Percentiles rank a stretch among this genome's conserved stretches.
phyloP scores from a whole-genome alignment of 2,797 vertebrate genomes.

The Oreortyx pictus region DNA sequence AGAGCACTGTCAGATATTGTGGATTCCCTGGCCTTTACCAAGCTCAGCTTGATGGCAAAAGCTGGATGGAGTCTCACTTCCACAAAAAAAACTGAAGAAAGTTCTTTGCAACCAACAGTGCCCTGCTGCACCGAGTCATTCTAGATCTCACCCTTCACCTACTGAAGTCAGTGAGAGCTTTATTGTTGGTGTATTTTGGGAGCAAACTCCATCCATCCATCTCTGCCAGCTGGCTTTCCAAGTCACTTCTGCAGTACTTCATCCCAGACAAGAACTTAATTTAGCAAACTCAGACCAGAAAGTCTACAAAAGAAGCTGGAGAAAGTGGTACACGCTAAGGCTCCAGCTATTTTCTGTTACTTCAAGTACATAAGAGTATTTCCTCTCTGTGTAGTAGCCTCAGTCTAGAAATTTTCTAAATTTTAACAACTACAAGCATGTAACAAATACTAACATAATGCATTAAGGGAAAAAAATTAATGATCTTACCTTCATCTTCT shows the following conservation, averaged over 20 bases:
- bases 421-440: neutral
- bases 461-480: neutral
- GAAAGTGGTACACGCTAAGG: neutral
- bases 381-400: neutral
- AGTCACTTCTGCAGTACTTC: neutral
- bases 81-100: neutral
- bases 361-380: neutral
- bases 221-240: neutral
- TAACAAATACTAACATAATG: neutral
- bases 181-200: neutral
- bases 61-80: neutral
- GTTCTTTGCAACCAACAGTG: neutral
- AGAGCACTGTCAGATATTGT: neutral
- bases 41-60: neutral
- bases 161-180: neutral
- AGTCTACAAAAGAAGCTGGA: neutral
- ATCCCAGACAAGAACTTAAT: neutral
- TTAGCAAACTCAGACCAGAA: neutral
- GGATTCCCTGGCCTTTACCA: neutral
- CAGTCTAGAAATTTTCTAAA: neutral
- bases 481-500: neutral
- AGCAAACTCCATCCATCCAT: neutral
- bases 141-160: neutral
- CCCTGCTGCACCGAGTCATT: rapidly evolving
- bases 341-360: neutral